A percentile compares a stretch with the other conserved stretches of the same genome.
Conservation (phyloP, 2,888 invertebrate genomes). For the Brachycybe producta region DNA sequence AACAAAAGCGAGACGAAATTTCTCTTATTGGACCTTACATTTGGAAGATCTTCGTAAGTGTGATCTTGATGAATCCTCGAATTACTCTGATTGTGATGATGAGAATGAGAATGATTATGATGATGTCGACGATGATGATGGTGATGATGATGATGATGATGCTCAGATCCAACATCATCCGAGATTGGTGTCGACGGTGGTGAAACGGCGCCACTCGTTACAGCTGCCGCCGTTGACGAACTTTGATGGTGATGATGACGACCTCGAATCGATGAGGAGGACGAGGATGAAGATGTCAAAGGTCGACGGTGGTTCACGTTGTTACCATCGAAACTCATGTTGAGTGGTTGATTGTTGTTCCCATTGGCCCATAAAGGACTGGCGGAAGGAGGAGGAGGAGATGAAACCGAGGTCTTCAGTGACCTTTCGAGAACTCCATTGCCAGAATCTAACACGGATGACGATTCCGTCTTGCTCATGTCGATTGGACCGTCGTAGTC, state of each 20-base stretch:
- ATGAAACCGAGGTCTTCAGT: too few species aligned
- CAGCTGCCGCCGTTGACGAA: neutral
- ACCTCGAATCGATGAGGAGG: too few species aligned
- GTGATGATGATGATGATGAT: too few species aligned
- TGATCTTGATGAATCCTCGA: slow-evolving; percentile 16
- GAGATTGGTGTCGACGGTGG: too few species aligned
- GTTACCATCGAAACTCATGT: slow-evolving; percentile 2
- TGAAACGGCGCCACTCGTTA: neutral
- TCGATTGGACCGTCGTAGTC: slow-evolving; percentile 9
- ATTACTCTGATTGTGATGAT: slow-evolving; percentile 7
- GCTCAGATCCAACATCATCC: too few species aligned
- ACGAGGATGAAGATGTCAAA: too few species aligned
- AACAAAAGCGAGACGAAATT: neutral
- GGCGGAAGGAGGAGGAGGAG: neutral
- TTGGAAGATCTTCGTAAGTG: slow-evolving; percentile 15
- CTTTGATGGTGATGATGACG: neutral
- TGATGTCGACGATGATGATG: slow-evolving; percentile 6
- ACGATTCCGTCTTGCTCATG: slow-evolving; percentile 8
- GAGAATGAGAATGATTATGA: neutral
- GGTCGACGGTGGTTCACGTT: neutral
- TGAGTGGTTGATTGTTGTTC: neutral
- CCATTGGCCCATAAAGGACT: too few species aligned
- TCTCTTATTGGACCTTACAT: slow-evolving; percentile 5
- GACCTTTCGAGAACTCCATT: too few species aligned
- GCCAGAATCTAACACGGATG: neutral